Evolutionary conservation across 2,113 vertebrate species (phyloP), one percentile per base, ranked within the genome.

Genomic region (Pavo muticus): DNA sequence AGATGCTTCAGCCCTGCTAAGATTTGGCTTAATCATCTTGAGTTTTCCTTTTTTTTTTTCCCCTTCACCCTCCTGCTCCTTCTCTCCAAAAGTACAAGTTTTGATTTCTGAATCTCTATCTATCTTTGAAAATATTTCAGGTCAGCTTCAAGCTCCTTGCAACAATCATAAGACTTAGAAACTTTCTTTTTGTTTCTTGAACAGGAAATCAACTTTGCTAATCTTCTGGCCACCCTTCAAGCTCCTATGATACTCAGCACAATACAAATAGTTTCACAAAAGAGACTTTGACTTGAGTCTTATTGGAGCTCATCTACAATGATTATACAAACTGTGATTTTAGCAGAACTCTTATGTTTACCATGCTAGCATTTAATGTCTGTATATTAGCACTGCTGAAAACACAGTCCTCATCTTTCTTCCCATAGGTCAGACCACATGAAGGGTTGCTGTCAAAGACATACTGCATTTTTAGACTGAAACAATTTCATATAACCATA

Each of bases 1-100:
- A 95, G 92, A 81, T 13, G 13, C 69, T 94, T 94, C 94, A 96
- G 91, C 72, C 76, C 91, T 93, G 69, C 86, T 94, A 93, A 95
- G 77, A 96, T 94, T 95, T 96, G 93, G 91, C 95, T 93, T 95
- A 94, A 95, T 94, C 95, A 95, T 85, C 19, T 72, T 69, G 80
- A 92, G 35, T 69, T 95, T 95, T 94, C 48, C 27, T 72, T 81
- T 95, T 91, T 89, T 52, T 86, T 86, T 94, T 84, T 65, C 91
- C 93, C 13, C 44, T 89, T 96, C 89, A 87, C 84, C 93, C 87
- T 96, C 91, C 94, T 96, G 91, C 90, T 96, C 78, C 78, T 82
- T 94, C 87, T 93, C 29, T 75, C 87, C 82, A 91, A 94, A 93
- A 93, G 74, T 93, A 89, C 59, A 94, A 90, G 85, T 89, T 85